Evolutionary conservation across 2,113 vertebrate species (phyloP), one percentile per base, ranked within the genome.

Genomic region (Planiliza haematocheilus): DNA sequence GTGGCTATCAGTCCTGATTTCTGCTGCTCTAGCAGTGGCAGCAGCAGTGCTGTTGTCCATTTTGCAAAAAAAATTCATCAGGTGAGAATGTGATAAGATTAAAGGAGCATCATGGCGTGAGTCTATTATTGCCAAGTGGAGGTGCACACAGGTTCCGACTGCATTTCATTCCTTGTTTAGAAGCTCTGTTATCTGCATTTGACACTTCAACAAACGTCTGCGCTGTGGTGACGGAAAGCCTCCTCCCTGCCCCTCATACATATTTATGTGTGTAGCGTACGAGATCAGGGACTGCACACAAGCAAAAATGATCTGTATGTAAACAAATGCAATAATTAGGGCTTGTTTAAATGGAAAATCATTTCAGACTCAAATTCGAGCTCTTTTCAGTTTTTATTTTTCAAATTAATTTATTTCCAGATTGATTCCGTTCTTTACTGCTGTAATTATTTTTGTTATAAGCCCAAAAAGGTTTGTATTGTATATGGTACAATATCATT

Each of bases 161-260:
- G 2, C 24, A 68, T 75, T 82, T 70, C 67, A 76, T 75, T 70
- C 72, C 59, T 57, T 66, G 58, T 14, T 8, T 38, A 65, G 58
- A 43, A 51, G 60, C 65, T 17, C 56, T 68, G 77, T 77, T 74
- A 80, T 81, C 77, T 77, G 4, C 46, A 71, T 62, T 70, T 77
- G 81, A 83, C 77, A 74, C 84, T 53, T 74, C 75, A 69, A 76
- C 73, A 68, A 69, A 68, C 34, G 71, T 76, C 56, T 68, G 60
- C 10, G 59, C 70, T 39, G n/a, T 21, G 1, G 21, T 10, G 1
- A 34, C 18, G 59, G 20, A 34, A 46, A 73, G 12, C 63, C 53
- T 53, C 39, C 70, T 41, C 58, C 59, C 60, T n/a, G 14, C 24
- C 48, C 17, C 52, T 82, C 58, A 65, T 80, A 62, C 64, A 77